Evolutionary conservation across 2,888 invertebrate genomes (phyloP).

Genomic region (Thelaira solivaga): DNA sequence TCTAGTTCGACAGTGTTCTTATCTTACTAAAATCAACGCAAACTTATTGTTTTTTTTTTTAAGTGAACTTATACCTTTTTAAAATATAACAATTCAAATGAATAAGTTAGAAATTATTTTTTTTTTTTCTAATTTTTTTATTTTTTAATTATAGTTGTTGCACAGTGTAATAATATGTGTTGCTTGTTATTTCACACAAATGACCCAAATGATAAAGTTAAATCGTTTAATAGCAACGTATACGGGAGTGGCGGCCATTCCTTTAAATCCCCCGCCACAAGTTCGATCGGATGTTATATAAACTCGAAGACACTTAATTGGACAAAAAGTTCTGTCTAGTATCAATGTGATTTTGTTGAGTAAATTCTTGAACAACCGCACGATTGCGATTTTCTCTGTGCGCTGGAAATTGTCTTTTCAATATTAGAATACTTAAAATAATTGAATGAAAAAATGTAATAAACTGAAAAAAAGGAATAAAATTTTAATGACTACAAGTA

Average conservation of each 20-base stretch:
- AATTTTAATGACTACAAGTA: no score
- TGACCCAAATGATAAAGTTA: conserved; percentile 25
- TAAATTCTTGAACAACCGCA: conserved; percentile 21
- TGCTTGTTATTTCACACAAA: conserved; percentile 27
- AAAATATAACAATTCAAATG: no score
- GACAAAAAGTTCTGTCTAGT: conserved; percentile 66
- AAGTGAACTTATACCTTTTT: no score
- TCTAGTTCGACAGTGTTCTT: no score
- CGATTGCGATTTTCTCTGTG: conserved; percentile 46
- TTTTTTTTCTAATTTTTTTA: no score
- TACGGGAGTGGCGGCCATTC: conserved; percentile 37
- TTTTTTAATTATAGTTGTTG: conserved; percentile 32
- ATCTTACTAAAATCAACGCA: no score
- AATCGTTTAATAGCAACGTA: conserved; percentile 34
- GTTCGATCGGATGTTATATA: conserved; percentile 35
- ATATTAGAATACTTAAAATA: conserved; percentile 55
- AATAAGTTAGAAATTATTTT: no score
- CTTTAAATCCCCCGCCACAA: conserved; percentile 27
- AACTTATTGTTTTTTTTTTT: no score
- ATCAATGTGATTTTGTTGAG: conserved; percentile 66
- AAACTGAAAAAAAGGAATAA: conserved; percentile 41
- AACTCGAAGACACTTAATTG: not conserved
- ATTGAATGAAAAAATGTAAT: conserved; percentile 54
- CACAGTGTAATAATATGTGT: conserved; percentile 27
- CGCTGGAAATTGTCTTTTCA: conserved; percentile 41